Evolutionary conservation across 1,140 invertebrate species (phyloP).

Genomic region (Agrilus planipennis): DNA sequence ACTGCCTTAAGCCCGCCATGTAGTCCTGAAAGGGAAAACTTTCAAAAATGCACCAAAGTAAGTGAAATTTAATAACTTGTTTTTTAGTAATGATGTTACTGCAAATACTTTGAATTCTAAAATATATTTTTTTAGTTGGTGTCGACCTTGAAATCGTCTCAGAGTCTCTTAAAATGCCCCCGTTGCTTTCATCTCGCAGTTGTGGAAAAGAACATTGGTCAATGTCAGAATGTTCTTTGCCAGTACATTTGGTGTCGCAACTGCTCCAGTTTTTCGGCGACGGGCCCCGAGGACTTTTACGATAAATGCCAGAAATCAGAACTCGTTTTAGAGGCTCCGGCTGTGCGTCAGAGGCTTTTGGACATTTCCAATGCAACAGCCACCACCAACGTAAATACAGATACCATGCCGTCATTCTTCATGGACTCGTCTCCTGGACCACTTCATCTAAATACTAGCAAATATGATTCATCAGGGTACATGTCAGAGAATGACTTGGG

Average conservation of each 20-base stretch:
- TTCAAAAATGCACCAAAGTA: conserved; percentile 14
- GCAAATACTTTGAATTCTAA: not conserved
- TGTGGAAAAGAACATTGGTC: conserved; percentile 21
- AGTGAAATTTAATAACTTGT: conserved; percentile 8
- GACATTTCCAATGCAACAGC: conserved; percentile 4
- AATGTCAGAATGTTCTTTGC: conserved; percentile 21
- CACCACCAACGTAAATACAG: too few species aligned
- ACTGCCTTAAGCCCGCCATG: conserved; percentile 10
- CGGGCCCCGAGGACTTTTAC: conserved; percentile 18
- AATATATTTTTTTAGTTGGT: conserved; percentile 14
- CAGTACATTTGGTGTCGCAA: conserved; percentile 22
- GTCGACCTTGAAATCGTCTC: conserved; percentile 12
- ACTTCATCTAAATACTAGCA: conserved; percentile 2
- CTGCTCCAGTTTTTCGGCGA: conserved; percentile 19
- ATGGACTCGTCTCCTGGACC: not conserved
- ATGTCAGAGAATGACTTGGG: not conserved
- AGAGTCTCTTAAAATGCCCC: conserved; percentile 21
- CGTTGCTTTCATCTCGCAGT: conserved; percentile 19
- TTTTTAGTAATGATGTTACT: not conserved
- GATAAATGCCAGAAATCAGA: conserved; percentile 15
- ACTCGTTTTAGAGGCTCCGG: not conserved
- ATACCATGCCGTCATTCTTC: not conserved
- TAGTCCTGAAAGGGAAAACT: conserved; percentile 11
- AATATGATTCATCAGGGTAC: conserved; percentile 4
- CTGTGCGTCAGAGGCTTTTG: not conserved